Evolutionary conservation across 2,113 vertebrate species (phyloP), one percentile per base, ranked within the genome.

Genomic region (Ctenodactylus gundi): DNA sequence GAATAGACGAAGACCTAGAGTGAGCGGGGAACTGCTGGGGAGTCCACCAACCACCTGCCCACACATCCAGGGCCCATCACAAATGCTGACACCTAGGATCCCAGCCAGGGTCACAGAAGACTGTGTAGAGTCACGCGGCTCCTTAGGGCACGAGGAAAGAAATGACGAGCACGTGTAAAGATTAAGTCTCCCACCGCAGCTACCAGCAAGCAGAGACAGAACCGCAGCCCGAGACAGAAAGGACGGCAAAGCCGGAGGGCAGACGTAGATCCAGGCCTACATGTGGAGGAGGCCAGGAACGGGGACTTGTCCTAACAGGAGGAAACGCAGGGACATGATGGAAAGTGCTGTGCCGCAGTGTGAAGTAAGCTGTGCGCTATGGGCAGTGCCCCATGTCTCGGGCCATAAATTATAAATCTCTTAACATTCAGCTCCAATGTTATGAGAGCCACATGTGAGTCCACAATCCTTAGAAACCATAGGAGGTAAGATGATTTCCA

Each of bases 331-430:
- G n/a, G 25, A 39, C 51, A n/a, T 3, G 0, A 21, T 6, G 72
- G 34, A 15, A 46, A 90, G n/a, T 0, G 1, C 36, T 1, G 3
- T 34, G 2, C 31, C 6, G 4, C 4, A 10, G 44, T 10, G 21
- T 25, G 18, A 39, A 13, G 46, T 13, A 39, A 13, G 14, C 34
- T 4, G 8, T 34, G 18, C 27, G 36, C 49, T 27, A 20, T 0
- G 5, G 55, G 1, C n/a, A 36, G 6, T 1, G 31, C 6, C 23
- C 34, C 44, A 62, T 6, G 29, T 15, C 27, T 5, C 23, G 15
- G 29, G 49, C 6, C 11, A 23, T 44, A 51, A 83, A 89, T n/a
- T n/a, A n/a, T n/a, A n/a, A 82, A n/a, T 1, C 29, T 11, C 36
- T n/a, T 67, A 7, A 58, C 1, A 65, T 15, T 13, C 58, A 70